Evolutionary conservation across 2,797 vertebrate genomes (phyloP).

Genomic region (Epinephelus awoara): DNA sequence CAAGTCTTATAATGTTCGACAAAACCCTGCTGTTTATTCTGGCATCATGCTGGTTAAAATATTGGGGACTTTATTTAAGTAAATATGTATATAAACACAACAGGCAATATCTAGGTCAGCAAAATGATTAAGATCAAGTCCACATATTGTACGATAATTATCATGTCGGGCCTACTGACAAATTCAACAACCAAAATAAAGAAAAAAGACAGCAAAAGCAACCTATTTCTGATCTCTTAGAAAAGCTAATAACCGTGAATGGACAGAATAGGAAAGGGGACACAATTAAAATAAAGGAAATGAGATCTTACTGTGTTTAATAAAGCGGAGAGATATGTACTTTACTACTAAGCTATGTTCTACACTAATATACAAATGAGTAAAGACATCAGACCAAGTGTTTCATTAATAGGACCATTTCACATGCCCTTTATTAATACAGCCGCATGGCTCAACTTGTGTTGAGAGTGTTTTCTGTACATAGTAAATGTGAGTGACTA

Average conservation of each 20-base stretch:
- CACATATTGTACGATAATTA: no score
- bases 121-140: no score
- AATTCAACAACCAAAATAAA: background rate
- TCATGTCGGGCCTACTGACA: background rate
- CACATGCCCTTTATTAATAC: constrained; percentile 31
- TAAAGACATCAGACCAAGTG: constrained; percentile 12
- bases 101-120: no score
- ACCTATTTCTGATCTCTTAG: background rate
- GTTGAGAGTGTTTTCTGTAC: background rate
- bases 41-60: no score
- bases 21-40: no score
- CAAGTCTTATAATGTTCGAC: no score
- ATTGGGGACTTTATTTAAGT: no score
- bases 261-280: background rate
- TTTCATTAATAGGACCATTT: constrained; percentile 42
- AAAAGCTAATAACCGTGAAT: background rate
- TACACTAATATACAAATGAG: constrained; percentile 13
- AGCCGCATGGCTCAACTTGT: background rate
- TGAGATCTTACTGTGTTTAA: background rate
- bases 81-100: no score
- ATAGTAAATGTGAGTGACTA: constrained; percentile 16
- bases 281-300: background rate
- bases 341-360: background rate
- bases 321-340: constrained; percentile 18
- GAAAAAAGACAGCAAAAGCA: background rate